phyloP scores from a whole-genome alignment of 2,113 vertebrate genomes.

The Centropristis striata region DNA sequence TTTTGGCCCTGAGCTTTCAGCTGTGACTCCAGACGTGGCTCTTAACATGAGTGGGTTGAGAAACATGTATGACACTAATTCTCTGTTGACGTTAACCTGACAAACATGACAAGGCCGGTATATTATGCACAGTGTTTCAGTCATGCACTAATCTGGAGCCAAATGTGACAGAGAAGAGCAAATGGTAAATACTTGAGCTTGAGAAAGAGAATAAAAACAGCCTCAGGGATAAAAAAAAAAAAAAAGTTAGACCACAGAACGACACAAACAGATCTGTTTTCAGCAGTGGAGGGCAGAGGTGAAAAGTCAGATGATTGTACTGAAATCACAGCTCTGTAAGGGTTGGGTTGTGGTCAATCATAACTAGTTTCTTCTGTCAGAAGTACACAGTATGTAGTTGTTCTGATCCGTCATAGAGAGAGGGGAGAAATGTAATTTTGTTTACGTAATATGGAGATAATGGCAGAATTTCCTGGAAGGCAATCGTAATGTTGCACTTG shows the following conservation, averaged over 20 bases:
- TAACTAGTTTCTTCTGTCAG: background rate
- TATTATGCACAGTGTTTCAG: slow-evolving; percentile 47
- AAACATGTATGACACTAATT: slow-evolving; percentile 59
- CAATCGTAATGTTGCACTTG: background rate
- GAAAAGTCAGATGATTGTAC: background rate
- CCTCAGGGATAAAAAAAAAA: slow-evolving; percentile 16
- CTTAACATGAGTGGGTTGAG: slow-evolving; percentile 47
- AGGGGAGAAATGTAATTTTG: background rate
- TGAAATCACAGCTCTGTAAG: background rate
- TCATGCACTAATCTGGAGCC: slow-evolving; percentile 45
- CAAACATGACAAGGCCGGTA: slow-evolving; percentile 59
- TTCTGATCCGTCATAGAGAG: background rate
- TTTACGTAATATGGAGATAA: background rate
- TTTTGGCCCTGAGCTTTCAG: slow-evolving; percentile 41
- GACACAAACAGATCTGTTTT: slow-evolving; percentile 19
- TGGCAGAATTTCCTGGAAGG: background rate
- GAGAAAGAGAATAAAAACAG: slow-evolving; percentile 13
- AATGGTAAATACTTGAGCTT: slow-evolving; percentile 29
- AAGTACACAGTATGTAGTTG: background rate
- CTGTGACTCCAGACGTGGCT: slow-evolving; percentile 15
- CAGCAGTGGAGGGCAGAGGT: background rate
- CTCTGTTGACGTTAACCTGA: slow-evolving; percentile 59
- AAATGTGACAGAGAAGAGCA: slow-evolving; percentile 41
- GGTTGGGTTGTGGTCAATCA: background rate
- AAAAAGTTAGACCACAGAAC: background rate